Conservation (phyloP, 1,140 invertebrate genomes). For the Dryas iulia region DNA sequence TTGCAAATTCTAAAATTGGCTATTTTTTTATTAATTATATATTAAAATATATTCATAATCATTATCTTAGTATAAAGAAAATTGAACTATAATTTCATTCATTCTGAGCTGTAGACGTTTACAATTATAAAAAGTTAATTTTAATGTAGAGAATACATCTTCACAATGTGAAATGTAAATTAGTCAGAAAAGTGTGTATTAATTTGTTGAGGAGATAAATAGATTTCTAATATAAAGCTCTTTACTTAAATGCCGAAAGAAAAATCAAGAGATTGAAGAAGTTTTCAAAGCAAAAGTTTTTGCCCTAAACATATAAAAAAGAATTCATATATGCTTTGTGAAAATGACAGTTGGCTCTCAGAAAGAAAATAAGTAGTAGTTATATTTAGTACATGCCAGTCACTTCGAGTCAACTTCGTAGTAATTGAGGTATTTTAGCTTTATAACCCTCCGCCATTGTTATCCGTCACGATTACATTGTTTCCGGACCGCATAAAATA, state of each 20-base stretch:
- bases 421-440: slow-evolving; percentile 51
- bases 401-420: slow-evolving; percentile 25
- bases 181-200: too few species aligned
- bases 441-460: slow-evolving; percentile 47
- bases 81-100: too few species aligned
- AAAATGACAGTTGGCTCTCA: background rate
- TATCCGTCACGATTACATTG: slow-evolving; percentile 52
- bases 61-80: too few species aligned
- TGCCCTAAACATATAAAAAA: background rate
- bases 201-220: too few species aligned
- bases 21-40: too few species aligned
- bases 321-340: background rate
- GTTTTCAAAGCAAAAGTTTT: background rate
- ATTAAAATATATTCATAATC: too few species aligned
- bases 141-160: too few species aligned
- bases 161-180: too few species aligned
- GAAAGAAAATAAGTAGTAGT: background rate
- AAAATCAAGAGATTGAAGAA: background rate
- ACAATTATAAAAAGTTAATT: too few species aligned
- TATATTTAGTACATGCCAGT: background rate
- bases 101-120: too few species aligned
- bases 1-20: too few species aligned
- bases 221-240: too few species aligned
- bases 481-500: slow-evolving; percentile 60
- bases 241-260: background rate